A percentile compares a stretch with the other conserved stretches of the same genome.
Evolutionary conservation across 2,888 invertebrate species (phyloP).

Genomic region (Chromoteleia sp.): DNA sequence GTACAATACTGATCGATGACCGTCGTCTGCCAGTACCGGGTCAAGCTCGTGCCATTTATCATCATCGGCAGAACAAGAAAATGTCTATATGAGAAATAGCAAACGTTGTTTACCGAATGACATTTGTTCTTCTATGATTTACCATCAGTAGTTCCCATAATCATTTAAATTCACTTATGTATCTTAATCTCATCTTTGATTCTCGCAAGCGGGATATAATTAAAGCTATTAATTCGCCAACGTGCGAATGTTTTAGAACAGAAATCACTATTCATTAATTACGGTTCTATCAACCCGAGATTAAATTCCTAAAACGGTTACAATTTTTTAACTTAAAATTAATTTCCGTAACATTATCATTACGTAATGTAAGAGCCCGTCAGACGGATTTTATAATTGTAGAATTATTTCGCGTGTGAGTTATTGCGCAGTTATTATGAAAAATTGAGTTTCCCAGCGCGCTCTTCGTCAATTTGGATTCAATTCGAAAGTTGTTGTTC

Average conservation of each 20-base stretch:
- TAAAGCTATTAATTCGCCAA: conserved; percentile 29
- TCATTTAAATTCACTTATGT: conserved; percentile 25
- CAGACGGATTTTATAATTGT: conserved; percentile 21
- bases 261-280: conserved; percentile 19
- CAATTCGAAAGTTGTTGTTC: neutral
- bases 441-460: conserved; percentile 30
- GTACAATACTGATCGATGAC: no score
- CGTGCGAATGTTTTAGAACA: conserved; percentile 15
- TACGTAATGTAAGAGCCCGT: conserved; percentile 19
- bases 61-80: no score
- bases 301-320: conserved; percentile 17
- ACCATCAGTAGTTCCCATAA: conserved; percentile 8
- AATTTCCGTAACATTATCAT: conserved; percentile 24
- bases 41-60: no score
- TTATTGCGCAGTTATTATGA: conserved; percentile 2
- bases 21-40: no score
- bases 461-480: neutral
- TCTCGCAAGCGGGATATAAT: conserved; percentile 15
- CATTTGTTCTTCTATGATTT: neutral
- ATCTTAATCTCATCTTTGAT: conserved; percentile 38
- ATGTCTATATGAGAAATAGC: no score
- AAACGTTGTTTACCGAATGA: neutral
- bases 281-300: neutral
- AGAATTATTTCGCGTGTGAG: conserved; percentile 8
- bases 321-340: conserved; percentile 17